Base-by-base conservation (phyloP, 2,113 vertebrate species). In the Rhinolophus sinicus region DNA sequence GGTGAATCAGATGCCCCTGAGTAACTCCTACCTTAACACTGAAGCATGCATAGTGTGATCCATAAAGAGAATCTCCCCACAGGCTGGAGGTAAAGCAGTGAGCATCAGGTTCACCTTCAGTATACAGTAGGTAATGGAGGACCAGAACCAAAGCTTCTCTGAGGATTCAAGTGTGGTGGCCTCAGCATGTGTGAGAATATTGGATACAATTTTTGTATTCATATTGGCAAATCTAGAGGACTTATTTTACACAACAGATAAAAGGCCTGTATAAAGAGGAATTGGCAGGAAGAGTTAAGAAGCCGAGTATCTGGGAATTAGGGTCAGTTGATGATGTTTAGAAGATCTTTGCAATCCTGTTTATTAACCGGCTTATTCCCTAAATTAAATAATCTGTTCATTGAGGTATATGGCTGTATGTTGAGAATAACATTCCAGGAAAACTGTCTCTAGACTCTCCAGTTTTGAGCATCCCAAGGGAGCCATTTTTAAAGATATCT, bases 371-470 rank as follows among this genome's bases (percentile, higher is more conserved):
- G 58, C 28, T 97, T 89, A 87, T 70, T 94, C n/a, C 33, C 56
- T 92, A 92, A 97, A 87, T 97, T 92, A 97, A 94, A 88, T 91
- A 70, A 83, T 93, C 54, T 84, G 44, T 87, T 96, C 67, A 85
- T 8, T 50, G 93, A 77, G n/a, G 38, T 88, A 76, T 97, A n/a
- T 88, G 85, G 67, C 60, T 97, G 52, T 94, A 47, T 94, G 52
- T 83, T 62, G 83, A 97, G 92, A 93, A 64, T 81, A 97, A 65
- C 58, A 77, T 90, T 89, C 86, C 65, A 85, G 62, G 81, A 95
- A 95, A 85, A 92, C 64, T 77, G 11, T 95, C 92, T 88, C 83
- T 97, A 56, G 44, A 69, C 35, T 90, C 65, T 96, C 44, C 88
- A 93, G 47, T 96, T 97, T 95, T 93, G 85, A 92, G 81, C 80